A percentile compares a stretch with the other conserved stretches of the same genome.
Evolutionary conservation across 2,797 vertebrate species (phyloP).

Genomic region (Syngnathus acus): DNA sequence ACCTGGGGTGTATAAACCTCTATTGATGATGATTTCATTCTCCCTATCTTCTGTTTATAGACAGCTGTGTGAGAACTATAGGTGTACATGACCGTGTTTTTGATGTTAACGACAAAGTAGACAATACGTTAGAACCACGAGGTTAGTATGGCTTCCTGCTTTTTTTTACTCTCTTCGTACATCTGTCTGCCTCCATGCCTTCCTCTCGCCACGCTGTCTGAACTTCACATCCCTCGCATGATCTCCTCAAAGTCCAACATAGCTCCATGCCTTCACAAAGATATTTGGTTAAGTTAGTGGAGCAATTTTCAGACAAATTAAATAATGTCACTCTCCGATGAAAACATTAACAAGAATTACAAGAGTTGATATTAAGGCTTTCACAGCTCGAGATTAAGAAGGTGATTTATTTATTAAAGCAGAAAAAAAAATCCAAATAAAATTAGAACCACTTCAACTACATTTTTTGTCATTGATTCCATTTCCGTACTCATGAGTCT

Average conservation of each 20-base stretch:
- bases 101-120: slow-evolving; percentile 99
- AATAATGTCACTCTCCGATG: background rate
- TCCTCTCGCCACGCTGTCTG: slow-evolving; percentile 9
- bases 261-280: background rate
- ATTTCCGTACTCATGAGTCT: background rate
- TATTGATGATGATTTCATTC: slow-evolving; percentile 59
- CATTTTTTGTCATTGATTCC: background rate
- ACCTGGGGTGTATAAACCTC: slow-evolving; percentile 53
- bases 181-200: slow-evolving; percentile 60
- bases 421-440: background rate
- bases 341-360: background rate
- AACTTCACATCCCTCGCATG: background rate
- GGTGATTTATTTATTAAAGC: too few species aligned
- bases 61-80: slow-evolving; percentile 99
- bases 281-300: background rate
- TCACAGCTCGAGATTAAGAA: too few species aligned
- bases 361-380: too few species aligned
- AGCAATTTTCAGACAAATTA: background rate
- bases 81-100: slow-evolving; percentile 99
- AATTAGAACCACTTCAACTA: background rate
- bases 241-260: background rate
- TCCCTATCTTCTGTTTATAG: slow-evolving; percentile 82
- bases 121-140: slow-evolving; percentile 99
- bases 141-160: slow-evolving; percentile 97
- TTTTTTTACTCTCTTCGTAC: slow-evolving; percentile 71